These are phyloP conservation scores for Zaprionus bogoriensis DNA, from an alignment of 2,888 invertebrate genomes.

Conservation along the genomic window DNA sequence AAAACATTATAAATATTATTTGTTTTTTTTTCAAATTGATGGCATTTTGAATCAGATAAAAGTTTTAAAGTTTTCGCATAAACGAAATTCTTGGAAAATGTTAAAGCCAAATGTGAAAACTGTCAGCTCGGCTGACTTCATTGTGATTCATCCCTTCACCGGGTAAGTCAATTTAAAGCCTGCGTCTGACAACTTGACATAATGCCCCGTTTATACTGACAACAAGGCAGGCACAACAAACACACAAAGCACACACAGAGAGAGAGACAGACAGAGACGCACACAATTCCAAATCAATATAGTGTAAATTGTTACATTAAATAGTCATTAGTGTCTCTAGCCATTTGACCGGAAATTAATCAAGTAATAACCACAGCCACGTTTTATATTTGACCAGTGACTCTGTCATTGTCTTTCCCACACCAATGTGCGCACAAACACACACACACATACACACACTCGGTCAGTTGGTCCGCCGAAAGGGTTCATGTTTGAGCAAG, in stretches of 20 bases:
- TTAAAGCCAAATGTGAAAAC: background rate
- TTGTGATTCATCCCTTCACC: background rate
- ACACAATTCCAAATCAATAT: constrained; percentile 65
- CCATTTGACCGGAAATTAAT: constrained; percentile 79
- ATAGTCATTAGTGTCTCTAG: constrained; percentile 76
- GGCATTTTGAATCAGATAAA: no score
- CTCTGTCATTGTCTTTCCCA: constrained; percentile 24
- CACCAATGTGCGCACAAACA: no score
- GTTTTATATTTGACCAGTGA: constrained; percentile 72
- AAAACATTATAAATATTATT: no score
- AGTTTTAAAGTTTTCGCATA: background rate
- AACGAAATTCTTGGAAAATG: background rate
- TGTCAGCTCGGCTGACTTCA: background rate
- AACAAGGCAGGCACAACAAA: constrained; percentile 9
- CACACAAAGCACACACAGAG: constrained; percentile 8
- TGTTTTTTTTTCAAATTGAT: no score
- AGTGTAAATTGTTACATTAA: constrained; percentile 78
- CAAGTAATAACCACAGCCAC: constrained; percentile 75
- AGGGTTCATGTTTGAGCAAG: constrained; percentile 65
- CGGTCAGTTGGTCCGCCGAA: constrained; percentile 22
- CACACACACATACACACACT: constrained; percentile 13
- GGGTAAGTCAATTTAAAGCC: constrained; percentile 28
- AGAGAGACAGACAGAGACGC: background rate
- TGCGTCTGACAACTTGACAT: constrained; percentile 57
- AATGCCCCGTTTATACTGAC: constrained; percentile 55